Percentiles rank a stretch among this genome's conserved stretches.
These are phyloP conservation scores for Zosterops pallidus DNA, from an alignment of 2,113 vertebrate genomes.

Conservation along the genomic window DNA sequence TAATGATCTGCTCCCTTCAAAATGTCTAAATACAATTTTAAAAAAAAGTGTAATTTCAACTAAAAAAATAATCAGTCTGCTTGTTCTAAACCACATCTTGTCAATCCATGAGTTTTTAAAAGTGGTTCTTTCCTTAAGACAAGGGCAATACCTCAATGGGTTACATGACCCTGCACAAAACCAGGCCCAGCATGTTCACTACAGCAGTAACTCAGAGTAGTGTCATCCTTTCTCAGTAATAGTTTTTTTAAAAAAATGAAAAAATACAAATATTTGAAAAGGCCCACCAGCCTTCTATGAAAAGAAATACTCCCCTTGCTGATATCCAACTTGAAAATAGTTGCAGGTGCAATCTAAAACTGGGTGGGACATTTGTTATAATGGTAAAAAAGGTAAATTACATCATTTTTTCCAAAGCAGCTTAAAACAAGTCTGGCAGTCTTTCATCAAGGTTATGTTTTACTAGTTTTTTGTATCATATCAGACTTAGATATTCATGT, in stretches of 20 bases:
- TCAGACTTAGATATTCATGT: slow-evolving; percentile 34
- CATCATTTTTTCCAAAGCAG: slow-evolving; percentile 8
- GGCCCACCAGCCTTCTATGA: not conserved
- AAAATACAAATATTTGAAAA: not conserved
- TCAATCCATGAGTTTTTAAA: not conserved
- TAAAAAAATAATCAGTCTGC: not conserved
- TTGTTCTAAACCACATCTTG: not conserved
- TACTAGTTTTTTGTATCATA: slow-evolving; percentile 3
- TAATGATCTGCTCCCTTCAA: not conserved
- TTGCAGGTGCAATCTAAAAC: not conserved
- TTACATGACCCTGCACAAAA: not conserved
- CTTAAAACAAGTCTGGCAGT: slow-evolving; percentile 2
- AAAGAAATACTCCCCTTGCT: not conserved
- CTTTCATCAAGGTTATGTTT: slow-evolving; percentile 41
- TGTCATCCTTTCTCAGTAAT: not conserved
- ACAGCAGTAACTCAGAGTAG: not conserved
- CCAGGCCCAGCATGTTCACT: not conserved
- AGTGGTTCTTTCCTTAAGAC: not conserved
- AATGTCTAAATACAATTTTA: not conserved
- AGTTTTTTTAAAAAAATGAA: not conserved
- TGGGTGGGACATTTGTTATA: not conserved
- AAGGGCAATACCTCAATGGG: not conserved
- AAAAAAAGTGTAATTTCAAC: not conserved
- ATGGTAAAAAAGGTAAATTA: slow-evolving; percentile 15
- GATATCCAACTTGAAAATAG: not conserved